A percentile compares a stretch with the other conserved stretches of the same genome.
phyloP scores from a whole-genome alignment of 2,113 vertebrate genomes.

The Microtus richardsoni region DNA sequence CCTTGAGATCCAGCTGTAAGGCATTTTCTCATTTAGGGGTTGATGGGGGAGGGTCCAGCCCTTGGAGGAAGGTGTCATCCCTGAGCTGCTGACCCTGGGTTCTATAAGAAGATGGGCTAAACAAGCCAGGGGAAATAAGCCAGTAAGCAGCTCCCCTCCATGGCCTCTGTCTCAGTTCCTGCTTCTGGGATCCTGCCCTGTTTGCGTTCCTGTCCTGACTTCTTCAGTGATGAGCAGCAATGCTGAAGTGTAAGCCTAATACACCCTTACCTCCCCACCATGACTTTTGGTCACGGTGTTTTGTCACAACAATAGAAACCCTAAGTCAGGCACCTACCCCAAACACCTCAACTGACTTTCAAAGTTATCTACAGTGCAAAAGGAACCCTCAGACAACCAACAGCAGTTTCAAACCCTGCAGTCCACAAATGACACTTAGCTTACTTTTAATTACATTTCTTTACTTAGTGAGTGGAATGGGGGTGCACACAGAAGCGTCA shows the following conservation, averaged over 20 bases:
- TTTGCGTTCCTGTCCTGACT: background rate
- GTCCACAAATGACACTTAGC: background rate
- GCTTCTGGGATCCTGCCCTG: background rate
- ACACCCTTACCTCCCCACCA: background rate
- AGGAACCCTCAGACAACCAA: background rate
- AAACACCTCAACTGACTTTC: conserved; percentile 34
- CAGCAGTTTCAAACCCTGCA: conserved; percentile 10
- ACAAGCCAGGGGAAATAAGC: background rate
- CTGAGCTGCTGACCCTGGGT: background rate
- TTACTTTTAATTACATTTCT: background rate
- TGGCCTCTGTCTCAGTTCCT: background rate
- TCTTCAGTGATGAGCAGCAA: background rate
- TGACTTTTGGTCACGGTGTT: background rate
- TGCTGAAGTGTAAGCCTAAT: background rate
- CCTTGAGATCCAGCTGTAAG: background rate
- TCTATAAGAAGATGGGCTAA: background rate
- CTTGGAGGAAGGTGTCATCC: background rate
- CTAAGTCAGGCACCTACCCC: background rate
- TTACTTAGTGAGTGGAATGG: background rate
- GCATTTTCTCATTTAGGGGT: background rate
- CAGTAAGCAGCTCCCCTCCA: background rate
- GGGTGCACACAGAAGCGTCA: background rate
- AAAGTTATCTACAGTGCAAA: background rate
- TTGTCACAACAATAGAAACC: background rate
- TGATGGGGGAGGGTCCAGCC: background rate